Evolutionary conservation across 2,797 vertebrate species (phyloP), one percentile per base, ranked within the genome.

Genomic region (Merluccius polli): DNA sequence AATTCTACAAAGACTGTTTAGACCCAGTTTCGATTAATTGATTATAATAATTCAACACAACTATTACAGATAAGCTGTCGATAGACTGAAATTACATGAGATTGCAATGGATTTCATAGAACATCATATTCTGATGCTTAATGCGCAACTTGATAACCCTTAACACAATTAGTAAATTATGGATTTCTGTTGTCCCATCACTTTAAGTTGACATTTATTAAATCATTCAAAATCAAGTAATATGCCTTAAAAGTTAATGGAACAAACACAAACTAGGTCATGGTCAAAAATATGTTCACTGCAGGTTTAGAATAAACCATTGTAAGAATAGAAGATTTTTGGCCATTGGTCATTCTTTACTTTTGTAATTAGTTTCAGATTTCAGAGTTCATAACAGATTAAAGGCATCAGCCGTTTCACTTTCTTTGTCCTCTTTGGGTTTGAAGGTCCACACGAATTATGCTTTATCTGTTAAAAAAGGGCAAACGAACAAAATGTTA

Each of bases 381-480:
- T n/a, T 59, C 21, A 59, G 59, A 65, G n/a, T n/a, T 16, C 31
- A 32, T 30, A 69, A 30, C 6, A 30, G 16, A 30, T 69, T 13
- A 69, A 69, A 30, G 5, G 13, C 67, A 16, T 69, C 31, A 69
- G 67, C 67, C 31, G 18, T 69, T 69, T 69, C 59, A 18, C 70
- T 36, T 18, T 71, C 24, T 38, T 69, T 68, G 24, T 68, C 29
- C 29, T 68, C 65, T 35, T 27, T 21, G 67, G 7, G 35, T 68
- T 31, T 73, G 41, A 36, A 38, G 59, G 30, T 67, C 21, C 0
- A 3, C 59, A 3, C 59, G 18, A 27, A 16, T 83, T 77, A 77
- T 79, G 74, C 79, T 2, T 84, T 85, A 72, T 41, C 87, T 89
- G 82, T 71, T 71, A 81, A 78, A 75, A 63, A 82, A 13, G 65